These are phyloP conservation scores for Brachionus asplanchnoidis DNA, from an alignment of 1,140 invertebrate species.

Conservation along the genomic window DNA sequence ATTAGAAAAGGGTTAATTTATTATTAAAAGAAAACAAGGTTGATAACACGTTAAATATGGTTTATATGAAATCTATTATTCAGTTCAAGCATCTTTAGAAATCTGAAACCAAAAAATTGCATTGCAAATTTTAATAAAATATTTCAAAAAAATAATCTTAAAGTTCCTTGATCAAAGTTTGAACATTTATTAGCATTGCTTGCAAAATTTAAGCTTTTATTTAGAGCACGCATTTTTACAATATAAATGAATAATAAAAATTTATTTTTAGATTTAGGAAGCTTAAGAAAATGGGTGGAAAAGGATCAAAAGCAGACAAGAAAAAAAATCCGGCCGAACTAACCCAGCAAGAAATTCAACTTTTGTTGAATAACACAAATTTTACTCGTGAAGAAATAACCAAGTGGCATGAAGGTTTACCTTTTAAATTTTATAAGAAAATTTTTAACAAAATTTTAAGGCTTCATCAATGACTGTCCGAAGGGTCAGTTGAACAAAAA, in stretches of 20 bases:
- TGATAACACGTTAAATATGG: background rate
- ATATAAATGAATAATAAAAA: background rate
- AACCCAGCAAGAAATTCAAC: constrained; percentile 52
- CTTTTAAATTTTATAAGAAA: background rate
- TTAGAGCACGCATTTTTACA: background rate
- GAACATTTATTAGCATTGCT: background rate
- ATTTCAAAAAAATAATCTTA: background rate
- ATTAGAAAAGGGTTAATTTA: too few species aligned
- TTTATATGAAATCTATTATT: background rate
- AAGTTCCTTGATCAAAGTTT: background rate
- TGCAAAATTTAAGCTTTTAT: background rate
- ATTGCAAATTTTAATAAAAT: background rate
- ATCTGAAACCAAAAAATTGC: background rate
- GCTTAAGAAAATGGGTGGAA: background rate
- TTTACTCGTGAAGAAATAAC: constrained; percentile 56
- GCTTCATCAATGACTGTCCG: constrained; percentile 40
- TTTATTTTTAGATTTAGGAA: constrained; percentile 6
- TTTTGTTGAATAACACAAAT: constrained; percentile 55
- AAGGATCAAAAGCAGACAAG: background rate
- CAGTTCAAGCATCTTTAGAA: background rate
- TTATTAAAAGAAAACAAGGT: background rate
- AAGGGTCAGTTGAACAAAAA: constrained; percentile 42
- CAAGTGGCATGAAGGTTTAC: constrained; percentile 55
- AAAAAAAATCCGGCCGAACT: constrained; percentile 34
- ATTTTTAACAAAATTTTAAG: background rate